Percentiles rank a stretch among this genome's conserved stretches.
Evolutionary conservation across 2,888 invertebrate genomes (phyloP).

Genomic region (Buathra laborator): DNA sequence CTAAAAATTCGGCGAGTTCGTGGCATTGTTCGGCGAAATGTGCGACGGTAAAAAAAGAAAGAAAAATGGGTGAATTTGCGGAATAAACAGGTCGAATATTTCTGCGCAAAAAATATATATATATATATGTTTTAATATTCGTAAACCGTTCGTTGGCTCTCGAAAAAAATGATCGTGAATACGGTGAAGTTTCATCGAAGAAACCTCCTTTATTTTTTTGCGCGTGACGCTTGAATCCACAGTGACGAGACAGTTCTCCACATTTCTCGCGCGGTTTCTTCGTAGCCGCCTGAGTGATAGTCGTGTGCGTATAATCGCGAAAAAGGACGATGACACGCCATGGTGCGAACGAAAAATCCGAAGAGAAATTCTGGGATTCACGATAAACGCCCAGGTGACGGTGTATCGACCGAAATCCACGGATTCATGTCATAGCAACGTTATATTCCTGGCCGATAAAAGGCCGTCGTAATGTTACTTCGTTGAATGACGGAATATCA

Average conservation of each 20-base stretch:
- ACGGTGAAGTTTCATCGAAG: background rate
- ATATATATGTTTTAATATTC: background rate
- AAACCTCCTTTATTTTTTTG: constrained; percentile 17
- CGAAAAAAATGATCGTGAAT: background rate
- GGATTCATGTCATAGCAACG: constrained; percentile 11
- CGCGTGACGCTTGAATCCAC: constrained; percentile 1
- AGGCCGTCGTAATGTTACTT: background rate
- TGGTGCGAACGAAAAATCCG: background rate
- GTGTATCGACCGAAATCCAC: constrained; percentile 14
- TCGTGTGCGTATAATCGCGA: background rate
- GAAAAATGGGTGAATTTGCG: background rate
- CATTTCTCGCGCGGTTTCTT: background rate
- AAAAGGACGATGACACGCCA: constrained; percentile 19
- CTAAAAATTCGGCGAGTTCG: too few relatives aligned
- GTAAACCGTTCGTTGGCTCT: constrained; percentile 2
- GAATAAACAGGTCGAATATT: background rate
- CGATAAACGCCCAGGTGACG: background rate
- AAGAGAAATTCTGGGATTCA: constrained; percentile 28
- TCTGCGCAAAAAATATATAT: background rate
- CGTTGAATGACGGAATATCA: constrained; percentile 4
- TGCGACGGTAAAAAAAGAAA: too few relatives aligned
- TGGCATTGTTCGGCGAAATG: background rate
- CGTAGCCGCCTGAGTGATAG: background rate
- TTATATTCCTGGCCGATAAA: constrained; percentile 1
- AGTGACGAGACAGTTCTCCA: constrained; percentile 4